Base-by-base conservation (phyloP, 2,113 vertebrate species). In the Eulemur macaco region DNA sequence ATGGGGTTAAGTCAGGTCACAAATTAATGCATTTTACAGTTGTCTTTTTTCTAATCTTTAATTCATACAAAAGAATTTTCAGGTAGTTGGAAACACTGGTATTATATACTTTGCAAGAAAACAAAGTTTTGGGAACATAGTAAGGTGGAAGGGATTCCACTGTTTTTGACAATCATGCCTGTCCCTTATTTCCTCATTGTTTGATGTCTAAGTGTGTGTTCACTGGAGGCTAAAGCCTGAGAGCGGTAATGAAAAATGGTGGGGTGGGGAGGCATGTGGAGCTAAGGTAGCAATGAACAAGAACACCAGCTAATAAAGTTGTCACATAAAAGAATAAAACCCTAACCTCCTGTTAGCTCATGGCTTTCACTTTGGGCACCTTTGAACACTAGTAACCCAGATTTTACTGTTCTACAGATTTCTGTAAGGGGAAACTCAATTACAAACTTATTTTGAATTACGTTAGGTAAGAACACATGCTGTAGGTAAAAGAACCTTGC, bases 371-470 rank as follows among this genome's bases (percentile, higher is more conserved):
- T 20, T 54, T 45, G 56, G 37, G 17, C n/a, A 69, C 29, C 66
- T 76, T 17, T 60, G 52, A 89, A n/a, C 89, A 94, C 81, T 94
- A 97, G 92, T 68, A 84, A 96, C 87, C 95, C 89, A 96, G 91
- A 69, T 97, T 98, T 98, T 95, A 63, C 20, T 58, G 14, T 54
- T 63, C 10, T 21, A 25, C 12, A 89, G 94, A 96, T 96, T 95
- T 74, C 96, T 86, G 68, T 91, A 97, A 92, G 86, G 96, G 86
- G 96, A 98, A 97, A 96, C 89, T 84, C 86, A 96, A 95, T 97
- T 92, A 93, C 95, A 95, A 88, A 47, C n/a, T 95, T 96, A 95
- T 96, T 80, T 98, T 98, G 95, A 94, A 96, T 98, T 98, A 81
- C 95, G 78, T 97, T 97, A 95, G 88, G 89, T 96, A 96, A 97